Percentiles rank a stretch among this genome's conserved stretches.
phyloP scores from a whole-genome alignment of 2,888 invertebrate genomes.

The Meghimatium bilineatum region DNA sequence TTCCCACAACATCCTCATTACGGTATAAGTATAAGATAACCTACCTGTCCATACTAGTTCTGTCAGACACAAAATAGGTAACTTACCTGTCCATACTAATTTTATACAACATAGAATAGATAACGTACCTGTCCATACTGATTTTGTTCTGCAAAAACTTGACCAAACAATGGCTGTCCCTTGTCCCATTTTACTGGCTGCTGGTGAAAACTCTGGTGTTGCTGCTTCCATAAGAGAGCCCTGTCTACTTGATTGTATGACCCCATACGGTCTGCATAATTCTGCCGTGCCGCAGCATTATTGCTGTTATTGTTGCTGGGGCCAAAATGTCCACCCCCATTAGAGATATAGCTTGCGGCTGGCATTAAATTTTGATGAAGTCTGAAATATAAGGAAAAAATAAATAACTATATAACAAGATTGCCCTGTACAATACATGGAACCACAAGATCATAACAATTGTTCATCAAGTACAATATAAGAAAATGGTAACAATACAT shows the following conservation, averaged over 20 bases:
- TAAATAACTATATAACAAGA: neutral
- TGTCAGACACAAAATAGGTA: no score
- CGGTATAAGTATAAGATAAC: no score
- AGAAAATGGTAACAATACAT: no score
- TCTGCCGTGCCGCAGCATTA: neutral
- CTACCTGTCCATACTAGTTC: no score
- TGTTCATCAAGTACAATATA: no score
- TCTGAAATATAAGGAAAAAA: neutral
- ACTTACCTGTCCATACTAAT: no score
- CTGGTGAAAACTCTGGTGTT: neutral
- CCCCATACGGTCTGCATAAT: slow-evolving; percentile 23
- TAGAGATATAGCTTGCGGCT: neutral
- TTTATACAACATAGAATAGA: neutral
- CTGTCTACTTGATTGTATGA: slow-evolving; percentile 23
- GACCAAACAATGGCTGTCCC: slow-evolving; percentile 46
- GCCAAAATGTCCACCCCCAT: neutral
- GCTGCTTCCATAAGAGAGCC: slow-evolving; percentile 23
- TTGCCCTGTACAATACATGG: neutral
- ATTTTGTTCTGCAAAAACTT: slow-evolving; percentile 27
- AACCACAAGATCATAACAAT: neutral
- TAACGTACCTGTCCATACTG: slow-evolving; percentile 28
- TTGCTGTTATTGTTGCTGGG: slow-evolving; percentile 34
- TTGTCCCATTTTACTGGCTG: slow-evolving; percentile 42
- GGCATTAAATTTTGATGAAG: neutral
- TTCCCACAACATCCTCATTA: no score